Percentiles rank a stretch among this genome's conserved stretches.
phyloP scores from a whole-genome alignment of 1,140 invertebrate species.

The Muscidifurax raptorellus region DNA sequence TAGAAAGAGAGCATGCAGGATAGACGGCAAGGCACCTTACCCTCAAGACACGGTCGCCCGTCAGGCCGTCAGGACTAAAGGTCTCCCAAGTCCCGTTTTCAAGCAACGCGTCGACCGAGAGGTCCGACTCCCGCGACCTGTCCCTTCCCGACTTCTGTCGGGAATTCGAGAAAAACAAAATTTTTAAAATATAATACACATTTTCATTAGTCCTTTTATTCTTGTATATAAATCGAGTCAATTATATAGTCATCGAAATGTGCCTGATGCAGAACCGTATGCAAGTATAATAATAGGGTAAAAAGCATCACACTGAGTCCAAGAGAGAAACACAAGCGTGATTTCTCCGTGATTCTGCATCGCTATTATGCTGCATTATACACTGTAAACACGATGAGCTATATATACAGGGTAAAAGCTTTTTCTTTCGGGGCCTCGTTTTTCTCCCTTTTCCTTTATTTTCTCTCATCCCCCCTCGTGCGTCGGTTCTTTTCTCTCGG shows the following conservation, averaged over 20 bases:
- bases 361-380: slow-evolving; percentile 31
- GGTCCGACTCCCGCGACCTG: slow-evolving; percentile 72
- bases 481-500: background rate
- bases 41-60: slow-evolving; percentile 76
- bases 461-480: background rate
- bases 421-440: background rate
- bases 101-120: slow-evolving; percentile 77
- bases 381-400: slow-evolving; percentile 12
- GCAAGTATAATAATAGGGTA: too few species aligned
- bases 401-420: slow-evolving; percentile 23
- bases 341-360: background rate
- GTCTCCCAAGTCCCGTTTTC: slow-evolving; percentile 81
- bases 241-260: too few species aligned
- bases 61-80: slow-evolving; percentile 76
- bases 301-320: background rate
- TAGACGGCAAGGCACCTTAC: slow-evolving; percentile 68
- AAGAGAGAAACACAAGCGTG: background rate
- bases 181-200: background rate
- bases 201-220: background rate
- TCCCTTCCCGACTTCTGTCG: slow-evolving; percentile 43
- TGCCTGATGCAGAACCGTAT: too few species aligned
- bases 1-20: slow-evolving; percentile 19
- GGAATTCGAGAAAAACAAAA: slow-evolving; percentile 12
- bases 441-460: background rate
- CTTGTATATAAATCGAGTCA: background rate